A percentile compares a stretch with the other conserved stretches of the same genome.
Conservation (phyloP, 2,797 vertebrate genomes). For the Anabacerthia variegaticeps region DNA sequence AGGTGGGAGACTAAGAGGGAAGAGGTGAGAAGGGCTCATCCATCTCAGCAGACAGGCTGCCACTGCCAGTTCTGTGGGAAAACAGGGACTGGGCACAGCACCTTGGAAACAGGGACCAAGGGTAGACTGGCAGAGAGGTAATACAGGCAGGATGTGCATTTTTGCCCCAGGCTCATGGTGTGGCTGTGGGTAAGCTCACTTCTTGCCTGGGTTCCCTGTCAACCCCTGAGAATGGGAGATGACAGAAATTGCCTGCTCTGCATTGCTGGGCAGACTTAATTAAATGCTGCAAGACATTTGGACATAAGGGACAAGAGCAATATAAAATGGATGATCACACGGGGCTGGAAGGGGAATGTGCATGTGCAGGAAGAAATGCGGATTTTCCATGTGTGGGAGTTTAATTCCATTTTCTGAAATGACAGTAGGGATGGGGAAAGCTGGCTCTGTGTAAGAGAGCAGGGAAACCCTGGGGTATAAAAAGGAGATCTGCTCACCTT, state of each 20-base stretch:
- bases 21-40: neutral
- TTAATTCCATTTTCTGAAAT: conserved; percentile 37
- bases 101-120: neutral
- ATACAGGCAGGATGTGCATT: neutral
- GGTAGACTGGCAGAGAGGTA: neutral
- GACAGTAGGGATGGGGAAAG: neutral
- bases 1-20: neutral
- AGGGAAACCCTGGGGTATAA: conserved; percentile 3
- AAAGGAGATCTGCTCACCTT: conserved; percentile 21
- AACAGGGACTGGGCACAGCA: neutral
- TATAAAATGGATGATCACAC: neutral
- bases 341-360: neutral
- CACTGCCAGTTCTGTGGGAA: neutral
- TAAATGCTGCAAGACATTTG: conserved; percentile 30
- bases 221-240: neutral
- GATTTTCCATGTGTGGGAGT: conserved; percentile 9
- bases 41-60: neutral
- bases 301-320: neutral
- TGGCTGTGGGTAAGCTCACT: neutral
- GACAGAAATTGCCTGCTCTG: neutral
- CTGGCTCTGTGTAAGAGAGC: neutral
- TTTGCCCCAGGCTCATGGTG: neutral
- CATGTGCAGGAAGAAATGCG: neutral
- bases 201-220: neutral
- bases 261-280: conserved; percentile 43